A percentile compares a stretch with the other conserved stretches of the same genome.
phyloP scores from a whole-genome alignment of 2,888 invertebrate genomes.

The Drosophila mimetica region DNA sequence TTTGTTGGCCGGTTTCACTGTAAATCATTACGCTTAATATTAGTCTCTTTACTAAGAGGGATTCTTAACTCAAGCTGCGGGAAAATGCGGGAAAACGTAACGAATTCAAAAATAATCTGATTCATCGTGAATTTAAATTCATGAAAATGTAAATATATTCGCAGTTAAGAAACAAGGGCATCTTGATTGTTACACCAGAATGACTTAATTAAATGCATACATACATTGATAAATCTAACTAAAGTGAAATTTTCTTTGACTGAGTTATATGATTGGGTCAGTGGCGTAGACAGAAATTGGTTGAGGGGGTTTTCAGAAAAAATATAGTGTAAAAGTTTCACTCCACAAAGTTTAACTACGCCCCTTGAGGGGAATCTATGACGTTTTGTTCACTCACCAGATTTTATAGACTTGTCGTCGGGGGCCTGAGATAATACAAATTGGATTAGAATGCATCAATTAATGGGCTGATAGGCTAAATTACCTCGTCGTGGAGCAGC shows the following conservation, averaged over 20 bases:
- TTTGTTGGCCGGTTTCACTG: slow-evolving; percentile 65
- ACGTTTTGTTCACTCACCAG: slow-evolving; percentile 85
- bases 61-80: too few relatives aligned
- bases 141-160: neutral
- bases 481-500: slow-evolving; percentile 91
- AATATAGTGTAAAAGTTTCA: too few relatives aligned
- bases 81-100: too few relatives aligned
- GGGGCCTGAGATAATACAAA: slow-evolving; percentile 71
- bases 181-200: neutral
- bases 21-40: slow-evolving; percentile 11
- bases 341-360: too few relatives aligned
- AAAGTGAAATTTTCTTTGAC: neutral
- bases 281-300: too few relatives aligned
- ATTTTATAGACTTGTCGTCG: slow-evolving; percentile 86
- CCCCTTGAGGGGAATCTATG: too few relatives aligned
- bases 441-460: slow-evolving; percentile 8
- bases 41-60: neutral
- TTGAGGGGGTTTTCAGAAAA: too few relatives aligned
- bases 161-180: neutral
- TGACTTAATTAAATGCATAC: neutral
- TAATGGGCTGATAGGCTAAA: neutral
- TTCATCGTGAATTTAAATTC: neutral
- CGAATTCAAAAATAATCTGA: neutral
- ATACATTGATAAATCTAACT: neutral
- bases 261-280: neutral